These are phyloP conservation scores for Excalfactoria chinensis DNA, from an alignment of 2,113 vertebrate species.

Conservation along the genomic window DNA sequence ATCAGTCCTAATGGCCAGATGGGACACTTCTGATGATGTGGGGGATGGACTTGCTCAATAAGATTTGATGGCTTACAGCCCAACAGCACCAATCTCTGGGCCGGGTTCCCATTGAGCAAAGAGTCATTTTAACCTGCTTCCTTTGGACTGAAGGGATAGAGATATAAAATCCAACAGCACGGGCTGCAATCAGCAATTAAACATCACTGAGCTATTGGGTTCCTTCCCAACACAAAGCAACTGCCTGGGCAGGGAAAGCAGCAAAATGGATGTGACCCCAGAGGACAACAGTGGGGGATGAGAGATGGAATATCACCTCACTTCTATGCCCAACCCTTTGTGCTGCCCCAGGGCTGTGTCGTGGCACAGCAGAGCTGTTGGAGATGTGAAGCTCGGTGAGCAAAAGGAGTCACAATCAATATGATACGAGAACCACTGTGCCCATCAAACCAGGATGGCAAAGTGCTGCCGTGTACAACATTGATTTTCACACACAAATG, in stretches of 20 bases:
- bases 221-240: background rate
- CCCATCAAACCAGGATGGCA: background rate
- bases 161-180: background rate
- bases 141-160: background rate
- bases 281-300: accelerated
- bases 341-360: background rate
- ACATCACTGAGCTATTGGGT: background rate
- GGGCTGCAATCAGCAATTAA: background rate
- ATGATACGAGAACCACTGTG: background rate
- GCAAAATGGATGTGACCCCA: background rate
- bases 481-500: conserved; percentile 47
- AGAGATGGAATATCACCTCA: background rate
- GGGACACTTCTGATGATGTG: background rate
- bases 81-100: background rate
- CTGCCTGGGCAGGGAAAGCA: background rate
- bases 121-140: background rate
- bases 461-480: conserved; percentile 23
- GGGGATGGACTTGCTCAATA: background rate
- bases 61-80: background rate
- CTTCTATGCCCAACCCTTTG: background rate
- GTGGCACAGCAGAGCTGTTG: background rate
- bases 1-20: conserved; percentile 43
- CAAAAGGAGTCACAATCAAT: conserved; percentile 22
- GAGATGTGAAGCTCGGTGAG: conserved; percentile 14
- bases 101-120: background rate